These are phyloP conservation scores for Phengaris alcon DNA, from an alignment of 2,888 invertebrate genomes.

Conservation along the genomic window DNA sequence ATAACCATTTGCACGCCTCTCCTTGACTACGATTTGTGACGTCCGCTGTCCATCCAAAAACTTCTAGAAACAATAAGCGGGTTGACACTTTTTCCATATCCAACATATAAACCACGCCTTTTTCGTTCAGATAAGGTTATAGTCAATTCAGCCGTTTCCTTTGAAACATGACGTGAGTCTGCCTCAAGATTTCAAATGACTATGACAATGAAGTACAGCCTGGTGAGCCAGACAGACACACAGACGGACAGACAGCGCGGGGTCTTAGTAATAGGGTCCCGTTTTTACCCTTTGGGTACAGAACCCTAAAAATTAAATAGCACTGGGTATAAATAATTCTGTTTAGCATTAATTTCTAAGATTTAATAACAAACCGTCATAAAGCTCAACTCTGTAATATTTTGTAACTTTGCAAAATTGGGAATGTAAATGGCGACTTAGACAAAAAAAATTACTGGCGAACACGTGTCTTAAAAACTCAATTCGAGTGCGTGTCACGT, in stretches of 20 bases:
- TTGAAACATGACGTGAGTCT: not conserved
- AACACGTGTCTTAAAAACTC: constrained; percentile 61
- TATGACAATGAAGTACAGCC: too few species aligned
- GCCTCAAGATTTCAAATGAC: not conserved
- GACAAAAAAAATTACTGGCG: constrained; percentile 59
- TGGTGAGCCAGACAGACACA: too few species aligned
- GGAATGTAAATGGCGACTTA: constrained; percentile 21
- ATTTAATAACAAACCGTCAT: not conserved
- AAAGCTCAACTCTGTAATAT: not conserved
- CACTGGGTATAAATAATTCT: not conserved
- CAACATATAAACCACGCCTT: too few species aligned
- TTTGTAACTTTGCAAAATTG: constrained; percentile 7
- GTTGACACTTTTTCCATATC: not conserved
- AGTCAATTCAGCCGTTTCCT: not conserved
- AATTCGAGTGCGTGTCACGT: constrained; percentile 73
- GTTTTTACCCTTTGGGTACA: too few species aligned
- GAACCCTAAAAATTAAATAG: too few species aligned
- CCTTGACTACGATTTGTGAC: constrained; percentile 70
- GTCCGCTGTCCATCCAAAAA: constrained; percentile 43
- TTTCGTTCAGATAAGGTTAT: too few species aligned
- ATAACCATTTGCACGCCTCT: constrained; percentile 66
- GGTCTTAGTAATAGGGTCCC: too few species aligned
- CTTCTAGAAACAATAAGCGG: not conserved
- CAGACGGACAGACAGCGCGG: too few species aligned
- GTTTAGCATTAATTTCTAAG: not conserved